These are phyloP conservation scores for Pycnonotus jocosus DNA, from an alignment of 2,113 vertebrate genomes.

Conservation along the genomic window DNA sequence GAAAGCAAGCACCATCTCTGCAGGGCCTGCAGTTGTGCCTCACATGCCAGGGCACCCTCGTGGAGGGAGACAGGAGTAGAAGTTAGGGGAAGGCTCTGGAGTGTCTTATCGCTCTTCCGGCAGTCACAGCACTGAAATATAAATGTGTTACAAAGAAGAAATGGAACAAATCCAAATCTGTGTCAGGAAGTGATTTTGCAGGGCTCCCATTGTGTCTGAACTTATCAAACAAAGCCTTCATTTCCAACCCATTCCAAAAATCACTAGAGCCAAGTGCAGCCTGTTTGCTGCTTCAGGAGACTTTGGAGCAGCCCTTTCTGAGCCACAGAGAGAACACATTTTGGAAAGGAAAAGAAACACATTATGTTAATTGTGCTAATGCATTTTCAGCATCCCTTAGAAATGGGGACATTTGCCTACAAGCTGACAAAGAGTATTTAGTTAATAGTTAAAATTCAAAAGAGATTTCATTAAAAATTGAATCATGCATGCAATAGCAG, in stretches of 20 bases:
- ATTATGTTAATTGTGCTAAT: not conserved
- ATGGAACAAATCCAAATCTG: not conserved
- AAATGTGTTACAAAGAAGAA: not conserved
- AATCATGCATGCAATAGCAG: not conserved
- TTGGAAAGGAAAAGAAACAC: not conserved
- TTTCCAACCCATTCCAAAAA: not conserved
- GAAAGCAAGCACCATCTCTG: not conserved
- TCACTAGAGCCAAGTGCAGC: not conserved
- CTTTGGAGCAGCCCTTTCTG: not conserved
- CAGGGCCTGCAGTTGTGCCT: not conserved
- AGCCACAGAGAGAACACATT: not conserved
- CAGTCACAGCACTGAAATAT: not conserved
- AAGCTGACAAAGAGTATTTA: not conserved
- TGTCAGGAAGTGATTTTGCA: not conserved
- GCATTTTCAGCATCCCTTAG: not conserved
- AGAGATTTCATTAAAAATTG: not conserved
- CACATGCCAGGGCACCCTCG: accelerated
- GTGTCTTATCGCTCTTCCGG: not conserved
- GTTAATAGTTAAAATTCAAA: not conserved
- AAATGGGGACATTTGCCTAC: not conserved
- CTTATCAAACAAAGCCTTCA: not conserved
- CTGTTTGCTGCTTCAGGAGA: not conserved
- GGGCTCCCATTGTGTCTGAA: not conserved
- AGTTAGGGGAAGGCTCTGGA: not conserved
- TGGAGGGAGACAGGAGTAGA: accelerated